A percentile compares a stretch with the other conserved stretches of the same genome.
These are phyloP conservation scores for Clarias laeviceps DNA, from an alignment of 2,797 vertebrate genomes.

Conservation along the genomic window DNA sequence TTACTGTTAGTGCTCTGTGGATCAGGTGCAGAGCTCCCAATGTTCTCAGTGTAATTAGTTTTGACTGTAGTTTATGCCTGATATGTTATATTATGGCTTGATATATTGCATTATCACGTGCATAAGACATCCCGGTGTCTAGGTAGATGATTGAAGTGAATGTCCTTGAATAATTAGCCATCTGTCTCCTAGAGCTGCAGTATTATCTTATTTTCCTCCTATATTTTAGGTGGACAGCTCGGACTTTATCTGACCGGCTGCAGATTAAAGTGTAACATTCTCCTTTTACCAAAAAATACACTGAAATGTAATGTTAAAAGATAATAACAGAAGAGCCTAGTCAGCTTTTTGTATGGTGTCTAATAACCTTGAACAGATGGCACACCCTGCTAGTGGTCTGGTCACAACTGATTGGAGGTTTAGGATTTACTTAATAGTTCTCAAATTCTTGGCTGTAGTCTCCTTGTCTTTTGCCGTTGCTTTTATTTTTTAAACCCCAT, in stretches of 20 bases:
- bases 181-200: constrained; percentile 9
- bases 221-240: constrained; percentile 7
- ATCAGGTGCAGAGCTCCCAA: neutral
- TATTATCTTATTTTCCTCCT: neutral
- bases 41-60: constrained; percentile 3
- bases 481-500: neutral
- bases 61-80: constrained; percentile 30
- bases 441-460: constrained; percentile 46
- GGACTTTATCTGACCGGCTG: neutral
- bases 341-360: constrained; percentile 15
- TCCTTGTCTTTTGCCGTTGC: neutral
- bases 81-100: neutral
- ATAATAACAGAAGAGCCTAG: neutral
- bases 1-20: constrained; percentile 2
- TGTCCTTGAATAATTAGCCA: constrained; percentile 11
- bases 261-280: neutral
- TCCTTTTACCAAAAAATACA: neutral
- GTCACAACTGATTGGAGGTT: constrained; percentile 37
- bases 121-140: neutral
- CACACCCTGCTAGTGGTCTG: constrained; percentile 36
- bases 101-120: neutral
- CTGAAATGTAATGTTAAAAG: neutral
- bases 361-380: constrained; percentile 57
- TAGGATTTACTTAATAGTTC: constrained; percentile 50
- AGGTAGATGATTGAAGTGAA: constrained; percentile 10